Percentiles rank a stretch among this genome's conserved stretches.
Conservation (phyloP, 2,888 invertebrate species). For the Plebejus argus region DNA sequence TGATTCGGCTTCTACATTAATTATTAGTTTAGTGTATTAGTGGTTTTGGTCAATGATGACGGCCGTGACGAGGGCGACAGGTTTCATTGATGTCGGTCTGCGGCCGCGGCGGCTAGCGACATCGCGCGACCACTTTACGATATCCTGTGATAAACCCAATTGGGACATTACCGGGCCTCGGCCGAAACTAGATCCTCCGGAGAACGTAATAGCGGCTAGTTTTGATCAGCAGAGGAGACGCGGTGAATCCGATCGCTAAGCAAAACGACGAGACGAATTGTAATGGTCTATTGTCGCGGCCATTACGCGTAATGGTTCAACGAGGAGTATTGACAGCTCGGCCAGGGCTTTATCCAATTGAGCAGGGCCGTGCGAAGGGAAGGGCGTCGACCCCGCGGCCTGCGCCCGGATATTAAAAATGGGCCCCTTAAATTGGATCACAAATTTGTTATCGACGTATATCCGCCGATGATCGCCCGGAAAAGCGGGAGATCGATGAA, state of each 20-base stretch:
- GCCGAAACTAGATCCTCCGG: constrained; percentile 36
- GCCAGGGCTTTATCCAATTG: constrained; percentile 67
- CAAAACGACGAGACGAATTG: constrained; percentile 68
- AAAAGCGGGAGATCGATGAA: constrained; percentile 56
- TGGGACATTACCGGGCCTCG: constrained; percentile 51
- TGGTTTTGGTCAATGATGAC: background rate
- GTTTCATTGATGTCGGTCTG: constrained; percentile 46
- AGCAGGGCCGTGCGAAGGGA: constrained; percentile 63
- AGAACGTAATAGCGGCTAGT: constrained; percentile 53
- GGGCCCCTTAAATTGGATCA: constrained; percentile 66
- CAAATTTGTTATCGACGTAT: constrained; percentile 64
- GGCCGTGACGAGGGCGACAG: background rate
- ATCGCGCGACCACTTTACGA: constrained; percentile 74
- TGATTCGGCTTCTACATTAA: background rate
- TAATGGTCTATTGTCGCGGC: constrained; percentile 75
- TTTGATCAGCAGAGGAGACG: constrained; percentile 46
- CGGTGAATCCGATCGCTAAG: constrained; percentile 40
- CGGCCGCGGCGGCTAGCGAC: constrained; percentile 58
- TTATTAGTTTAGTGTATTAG: background rate
- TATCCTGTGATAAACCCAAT: constrained; percentile 78
- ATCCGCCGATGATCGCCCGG: constrained; percentile 53
- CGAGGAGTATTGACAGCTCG: constrained; percentile 70
- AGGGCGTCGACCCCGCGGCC: constrained; percentile 69
- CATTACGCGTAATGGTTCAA: constrained; percentile 74
- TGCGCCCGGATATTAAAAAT: constrained; percentile 71